Conservation (phyloP, 2,113 vertebrate genomes). For the Chlamydotis undulata region DNA sequence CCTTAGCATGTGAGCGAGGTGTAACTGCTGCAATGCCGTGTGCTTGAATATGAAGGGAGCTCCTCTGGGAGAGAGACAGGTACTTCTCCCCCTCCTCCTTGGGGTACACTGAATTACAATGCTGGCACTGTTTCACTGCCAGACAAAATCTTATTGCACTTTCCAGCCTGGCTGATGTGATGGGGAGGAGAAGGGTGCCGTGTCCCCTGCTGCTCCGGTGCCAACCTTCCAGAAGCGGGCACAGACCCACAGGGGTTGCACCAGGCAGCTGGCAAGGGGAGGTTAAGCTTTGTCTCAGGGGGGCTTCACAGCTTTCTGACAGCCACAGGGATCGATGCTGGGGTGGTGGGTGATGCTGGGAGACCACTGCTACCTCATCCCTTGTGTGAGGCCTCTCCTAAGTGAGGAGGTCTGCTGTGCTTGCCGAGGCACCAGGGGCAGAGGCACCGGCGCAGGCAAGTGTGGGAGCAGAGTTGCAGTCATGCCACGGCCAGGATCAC, state of each 20-base stretch:
- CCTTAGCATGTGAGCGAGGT: neutral
- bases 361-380: fast-evolving
- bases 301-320: neutral
- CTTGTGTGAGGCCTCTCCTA: neutral
- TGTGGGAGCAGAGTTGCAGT: fast-evolving
- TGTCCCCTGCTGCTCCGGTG: fast-evolving
- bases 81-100: neutral
- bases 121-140: neutral
- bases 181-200: neutral
- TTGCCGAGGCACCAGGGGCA: neutral
- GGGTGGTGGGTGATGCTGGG: neutral
- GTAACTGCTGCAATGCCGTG: neutral
- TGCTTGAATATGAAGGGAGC: neutral
- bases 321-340: neutral
- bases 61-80: neutral
- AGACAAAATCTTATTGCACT: neutral
- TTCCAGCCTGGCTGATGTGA: neutral
- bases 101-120: neutral
- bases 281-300: neutral
- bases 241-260: neutral
- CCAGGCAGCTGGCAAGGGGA: neutral
- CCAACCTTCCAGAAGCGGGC: fast-evolving
- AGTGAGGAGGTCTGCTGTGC: neutral
- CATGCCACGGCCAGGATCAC: fast-evolving
- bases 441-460: fast-evolving